A percentile compares a stretch with the other conserved stretches of the same genome.
Conservation (phyloP, 1,140 invertebrate genomes). For the Andricus grossulariae region DNA sequence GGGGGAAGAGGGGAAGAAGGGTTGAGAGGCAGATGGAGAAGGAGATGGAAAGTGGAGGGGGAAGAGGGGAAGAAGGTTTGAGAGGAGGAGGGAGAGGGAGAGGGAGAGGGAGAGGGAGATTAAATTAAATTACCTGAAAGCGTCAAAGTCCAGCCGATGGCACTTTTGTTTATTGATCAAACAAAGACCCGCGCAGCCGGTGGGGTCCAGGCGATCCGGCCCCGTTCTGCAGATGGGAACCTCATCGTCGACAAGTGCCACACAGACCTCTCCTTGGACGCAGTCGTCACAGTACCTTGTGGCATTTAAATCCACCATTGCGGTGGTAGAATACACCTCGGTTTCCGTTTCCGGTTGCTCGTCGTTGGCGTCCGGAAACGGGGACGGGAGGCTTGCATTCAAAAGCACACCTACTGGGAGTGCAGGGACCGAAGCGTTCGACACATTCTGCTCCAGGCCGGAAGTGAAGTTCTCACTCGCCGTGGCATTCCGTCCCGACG, state of each 20-base stretch:
- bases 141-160: slow-evolving; percentile 79
- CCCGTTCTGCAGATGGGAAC: slow-evolving; percentile 79
- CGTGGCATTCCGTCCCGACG: slow-evolving; percentile 57
- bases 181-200: slow-evolving; percentile 86
- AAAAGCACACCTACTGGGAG: slow-evolving; percentile 49
- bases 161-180: slow-evolving; percentile 83
- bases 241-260: slow-evolving; percentile 79
- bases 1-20: no score
- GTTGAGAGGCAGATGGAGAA: no score
- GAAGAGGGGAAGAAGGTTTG: no score
- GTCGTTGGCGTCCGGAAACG: slow-evolving; percentile 45
- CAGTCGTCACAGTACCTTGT: slow-evolving; percentile 73
- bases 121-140: slow-evolving; percentile 72
- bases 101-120: no score
- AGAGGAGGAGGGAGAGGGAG: no score
- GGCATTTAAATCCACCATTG: slow-evolving; percentile 54
- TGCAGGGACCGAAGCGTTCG: slow-evolving; percentile 47
- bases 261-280: slow-evolving; percentile 79
- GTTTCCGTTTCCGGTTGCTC: slow-evolving; percentile 53
- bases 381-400: slow-evolving; percentile 44
- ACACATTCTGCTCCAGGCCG: slow-evolving; percentile 43
- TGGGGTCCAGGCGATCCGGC: slow-evolving; percentile 80
- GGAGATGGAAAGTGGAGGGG: no score
- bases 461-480: slow-evolving; percentile 49
- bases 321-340: slow-evolving; percentile 37